Percentiles rank a stretch among this genome's conserved stretches.
These are phyloP conservation scores for Epirrhoe tristata DNA, from an alignment of 2,888 invertebrate species.

Conservation along the genomic window DNA sequence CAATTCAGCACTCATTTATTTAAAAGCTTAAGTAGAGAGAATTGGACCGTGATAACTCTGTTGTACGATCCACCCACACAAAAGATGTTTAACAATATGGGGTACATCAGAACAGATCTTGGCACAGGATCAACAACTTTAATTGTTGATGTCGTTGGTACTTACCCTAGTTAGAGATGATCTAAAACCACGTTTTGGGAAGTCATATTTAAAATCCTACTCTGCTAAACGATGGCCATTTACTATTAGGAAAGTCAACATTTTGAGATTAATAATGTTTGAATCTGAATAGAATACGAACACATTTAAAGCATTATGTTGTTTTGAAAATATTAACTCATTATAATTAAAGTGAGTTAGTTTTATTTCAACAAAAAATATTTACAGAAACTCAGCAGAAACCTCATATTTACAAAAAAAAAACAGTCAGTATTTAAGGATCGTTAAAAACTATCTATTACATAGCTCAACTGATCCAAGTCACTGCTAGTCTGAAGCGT, in stretches of 20 bases:
- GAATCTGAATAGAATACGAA: background rate
- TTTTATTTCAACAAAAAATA: background rate
- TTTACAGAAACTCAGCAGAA: too few relatives aligned
- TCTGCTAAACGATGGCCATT: conserved; percentile 6
- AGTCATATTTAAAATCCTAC: conserved; percentile 3
- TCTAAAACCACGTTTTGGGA: conserved; percentile 27
- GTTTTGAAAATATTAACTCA: background rate
- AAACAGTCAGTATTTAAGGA: too few relatives aligned
- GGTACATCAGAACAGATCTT: conserved; percentile 42
- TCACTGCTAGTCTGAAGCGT: too few relatives aligned
- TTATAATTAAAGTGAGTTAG: too few relatives aligned
- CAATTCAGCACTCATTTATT: conserved; percentile 21
- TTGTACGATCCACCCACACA: conserved; percentile 38
- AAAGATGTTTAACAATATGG: conserved; percentile 43
- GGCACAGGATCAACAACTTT: conserved; percentile 44
- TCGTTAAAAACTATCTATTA: too few relatives aligned
- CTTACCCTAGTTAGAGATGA: conserved; percentile 39
- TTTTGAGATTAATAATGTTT: background rate
- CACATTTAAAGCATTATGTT: background rate
- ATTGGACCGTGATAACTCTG: conserved; percentile 48
- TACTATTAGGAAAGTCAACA: conserved; percentile 22
- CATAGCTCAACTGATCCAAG: too few relatives aligned
- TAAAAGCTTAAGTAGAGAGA: conserved; percentile 28
- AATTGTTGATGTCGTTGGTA: conserved; percentile 36
- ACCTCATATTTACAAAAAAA: too few relatives aligned